Percentiles rank a stretch among this genome's conserved stretches.
These are phyloP conservation scores for Scolopax rusticola DNA, from an alignment of 2,797 vertebrate species.

Conservation along the genomic window DNA sequence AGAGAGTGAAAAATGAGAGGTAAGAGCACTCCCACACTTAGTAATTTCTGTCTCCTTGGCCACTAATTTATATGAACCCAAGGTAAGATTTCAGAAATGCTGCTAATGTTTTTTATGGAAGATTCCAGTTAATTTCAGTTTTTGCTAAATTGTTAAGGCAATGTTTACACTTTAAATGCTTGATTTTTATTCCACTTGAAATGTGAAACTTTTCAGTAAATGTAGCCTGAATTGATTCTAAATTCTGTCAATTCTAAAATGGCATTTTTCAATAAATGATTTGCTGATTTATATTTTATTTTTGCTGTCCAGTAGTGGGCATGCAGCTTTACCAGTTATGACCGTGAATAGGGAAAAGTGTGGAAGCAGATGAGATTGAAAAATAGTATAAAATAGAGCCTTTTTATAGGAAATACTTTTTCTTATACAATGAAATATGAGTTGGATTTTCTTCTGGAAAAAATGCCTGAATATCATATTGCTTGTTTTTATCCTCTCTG, in stretches of 20 bases:
- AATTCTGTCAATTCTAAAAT: not conserved
- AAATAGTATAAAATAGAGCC: not conserved
- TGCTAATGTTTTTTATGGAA: not conserved
- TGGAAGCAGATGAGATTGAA: not conserved
- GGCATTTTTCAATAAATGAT: not conserved
- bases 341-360: not conserved
- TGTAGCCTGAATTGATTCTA: not conserved
- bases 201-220: not conserved
- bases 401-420: not conserved
- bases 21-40: accelerated
- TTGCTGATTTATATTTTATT: not conserved
- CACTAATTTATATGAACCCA: not conserved
- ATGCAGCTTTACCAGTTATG: not conserved
- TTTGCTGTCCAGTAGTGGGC: not conserved
- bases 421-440: not conserved
- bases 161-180: not conserved
- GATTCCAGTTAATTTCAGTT: not conserved
- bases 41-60: not conserved
- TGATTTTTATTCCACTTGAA: not conserved
- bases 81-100: not conserved
- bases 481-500: not conserved
- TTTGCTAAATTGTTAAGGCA: not conserved
- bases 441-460: not conserved
- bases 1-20: not conserved
- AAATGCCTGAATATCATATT: not conserved